phyloP scores from a whole-genome alignment of 1,140 invertebrate genomes.

The Heliconius nattereri region DNA sequence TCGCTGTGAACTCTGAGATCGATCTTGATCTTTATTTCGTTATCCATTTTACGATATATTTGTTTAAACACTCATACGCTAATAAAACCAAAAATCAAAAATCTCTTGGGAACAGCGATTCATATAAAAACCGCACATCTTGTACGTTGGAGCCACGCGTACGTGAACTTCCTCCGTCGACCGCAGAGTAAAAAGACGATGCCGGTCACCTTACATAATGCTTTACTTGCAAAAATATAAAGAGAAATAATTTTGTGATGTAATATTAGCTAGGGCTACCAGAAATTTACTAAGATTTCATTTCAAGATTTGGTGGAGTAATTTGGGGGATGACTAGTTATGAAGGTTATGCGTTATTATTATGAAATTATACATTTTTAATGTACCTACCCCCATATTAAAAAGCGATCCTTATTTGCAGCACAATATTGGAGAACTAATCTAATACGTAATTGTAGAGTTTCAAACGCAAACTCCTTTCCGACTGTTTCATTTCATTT shows the following conservation, averaged over 20 bases:
- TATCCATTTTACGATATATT: background rate
- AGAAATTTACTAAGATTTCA: background rate
- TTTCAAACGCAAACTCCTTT: no score
- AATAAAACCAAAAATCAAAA: constrained; percentile 14
- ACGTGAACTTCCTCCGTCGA: constrained; percentile 60
- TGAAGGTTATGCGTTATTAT: no score
- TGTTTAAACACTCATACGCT: background rate
- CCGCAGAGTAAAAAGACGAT: constrained; percentile 38
- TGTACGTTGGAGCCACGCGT: constrained; percentile 43
- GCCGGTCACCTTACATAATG: constrained; percentile 31
- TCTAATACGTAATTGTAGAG: no score
- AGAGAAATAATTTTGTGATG: background rate
- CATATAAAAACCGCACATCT: constrained; percentile 60
- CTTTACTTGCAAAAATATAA: background rate
- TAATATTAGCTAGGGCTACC: background rate
- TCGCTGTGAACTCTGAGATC: no score
- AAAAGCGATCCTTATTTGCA: no score
- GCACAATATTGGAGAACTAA: no score
- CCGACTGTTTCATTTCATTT: no score
- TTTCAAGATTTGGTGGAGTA: no score
- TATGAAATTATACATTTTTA: no score
- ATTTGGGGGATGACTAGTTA: no score
- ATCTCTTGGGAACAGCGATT: constrained; percentile 54
- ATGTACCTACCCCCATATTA: no score
- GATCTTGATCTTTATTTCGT: no score